phyloP scores from a whole-genome alignment of 2,797 vertebrate genomes.

The Denticeps clupeoides region DNA sequence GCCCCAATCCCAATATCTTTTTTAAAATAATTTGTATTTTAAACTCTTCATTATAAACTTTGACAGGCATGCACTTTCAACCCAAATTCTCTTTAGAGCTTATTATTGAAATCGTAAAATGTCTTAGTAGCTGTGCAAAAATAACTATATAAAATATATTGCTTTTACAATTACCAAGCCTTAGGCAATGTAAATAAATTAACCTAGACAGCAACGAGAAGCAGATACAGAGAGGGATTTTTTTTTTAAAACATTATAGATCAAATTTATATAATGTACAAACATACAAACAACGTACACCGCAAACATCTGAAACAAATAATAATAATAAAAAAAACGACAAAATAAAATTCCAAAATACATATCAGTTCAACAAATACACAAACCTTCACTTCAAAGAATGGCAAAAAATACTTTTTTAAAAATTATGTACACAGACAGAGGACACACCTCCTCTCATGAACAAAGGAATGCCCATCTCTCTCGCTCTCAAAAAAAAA shows the following conservation, averaged over 20 bases:
- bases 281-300: constrained; percentile 56
- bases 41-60: constrained; percentile 60
- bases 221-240: constrained; percentile 55
- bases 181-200: constrained; percentile 85
- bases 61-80: constrained; percentile 59
- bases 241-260: constrained; percentile 56
- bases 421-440: constrained; percentile 47
- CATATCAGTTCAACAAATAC: constrained; percentile 46
- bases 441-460: constrained; percentile 32
- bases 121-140: constrained; percentile 97
- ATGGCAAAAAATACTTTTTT: constrained; percentile 47
- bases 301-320: too few species aligned
- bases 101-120: constrained; percentile 51
- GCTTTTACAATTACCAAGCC: constrained; percentile 80
- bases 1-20: constrained; percentile 38
- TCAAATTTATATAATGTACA: constrained; percentile 64
- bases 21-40: constrained; percentile 45
- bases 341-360: constrained; percentile 50
- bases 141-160: constrained; percentile 92
- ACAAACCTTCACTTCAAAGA: constrained; percentile 55
- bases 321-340: constrained; percentile 55
- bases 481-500: constrained; percentile 29
- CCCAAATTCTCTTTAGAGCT: constrained; percentile 43
- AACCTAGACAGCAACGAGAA: constrained; percentile 76
- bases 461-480: constrained; percentile 53